Conservation (phyloP, 2,888 invertebrate species). For the Meteorus colon region DNA sequence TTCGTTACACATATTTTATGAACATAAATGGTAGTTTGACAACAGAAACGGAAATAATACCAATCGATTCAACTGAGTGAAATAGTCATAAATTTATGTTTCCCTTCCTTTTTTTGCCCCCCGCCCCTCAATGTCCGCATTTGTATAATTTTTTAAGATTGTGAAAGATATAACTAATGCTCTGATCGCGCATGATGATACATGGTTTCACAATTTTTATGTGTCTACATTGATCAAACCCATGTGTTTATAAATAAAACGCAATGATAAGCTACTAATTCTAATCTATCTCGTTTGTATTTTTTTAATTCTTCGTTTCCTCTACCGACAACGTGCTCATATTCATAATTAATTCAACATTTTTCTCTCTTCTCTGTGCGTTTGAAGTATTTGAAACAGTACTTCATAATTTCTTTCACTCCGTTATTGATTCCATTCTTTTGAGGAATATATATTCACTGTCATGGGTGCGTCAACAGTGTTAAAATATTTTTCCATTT, state of each 20-base stretch:
- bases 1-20: not conserved
- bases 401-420: too few species aligned
- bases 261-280: conserved; percentile 34
- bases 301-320: not conserved
- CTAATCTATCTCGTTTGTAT: conserved; percentile 35
- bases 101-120: not conserved
- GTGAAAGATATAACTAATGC: conserved; percentile 16
- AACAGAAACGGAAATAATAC: conserved; percentile 26
- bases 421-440: too few species aligned
- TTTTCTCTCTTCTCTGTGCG: not conserved
- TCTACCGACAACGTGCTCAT: not conserved
- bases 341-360: not conserved
- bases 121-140: not conserved
- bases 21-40: not conserved
- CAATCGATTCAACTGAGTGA: conserved; percentile 13
- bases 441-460: too few species aligned
- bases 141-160: conserved; percentile 35
- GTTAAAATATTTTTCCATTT: too few species aligned
- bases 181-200: conserved; percentile 41
- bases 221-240: conserved; percentile 31
- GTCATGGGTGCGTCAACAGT: too few species aligned
- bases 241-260: conserved; percentile 22
- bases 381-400: too few species aligned
- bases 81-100: not conserved
- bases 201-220: conserved; percentile 40